Evolutionary conservation across 2,888 invertebrate species (phyloP).

Genomic region (Melitaea athalia): DNA sequence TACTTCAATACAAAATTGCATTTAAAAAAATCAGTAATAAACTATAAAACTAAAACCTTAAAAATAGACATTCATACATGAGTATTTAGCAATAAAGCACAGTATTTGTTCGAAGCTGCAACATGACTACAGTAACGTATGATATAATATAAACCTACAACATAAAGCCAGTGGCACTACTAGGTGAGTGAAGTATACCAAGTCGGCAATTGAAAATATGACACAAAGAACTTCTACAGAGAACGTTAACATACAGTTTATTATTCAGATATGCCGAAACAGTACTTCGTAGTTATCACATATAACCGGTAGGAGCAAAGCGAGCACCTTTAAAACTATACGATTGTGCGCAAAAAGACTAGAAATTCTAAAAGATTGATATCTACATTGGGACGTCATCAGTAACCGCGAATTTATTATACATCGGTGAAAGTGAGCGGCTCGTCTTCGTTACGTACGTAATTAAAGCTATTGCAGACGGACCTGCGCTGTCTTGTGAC

Average conservation of each 20-base stretch:
- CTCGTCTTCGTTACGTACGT: slow-evolving; percentile 44
- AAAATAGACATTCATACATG: slow-evolving; percentile 78
- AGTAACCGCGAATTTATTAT: slow-evolving; percentile 5
- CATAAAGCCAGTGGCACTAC: slow-evolving; percentile 77
- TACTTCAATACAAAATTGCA: slow-evolving; percentile 77
- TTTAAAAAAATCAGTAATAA: slow-evolving; percentile 57
- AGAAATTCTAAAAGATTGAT: slow-evolving; percentile 63
- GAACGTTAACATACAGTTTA: slow-evolving; percentile 54
- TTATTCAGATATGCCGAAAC: slow-evolving; percentile 58
- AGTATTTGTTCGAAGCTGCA: slow-evolving; percentile 79
- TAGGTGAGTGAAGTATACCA: slow-evolving; percentile 64
- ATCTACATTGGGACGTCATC: slow-evolving; percentile 8
- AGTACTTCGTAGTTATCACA: slow-evolving; percentile 68
- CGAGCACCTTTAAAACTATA: slow-evolving; percentile 70
- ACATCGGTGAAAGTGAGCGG: slow-evolving; percentile 9
- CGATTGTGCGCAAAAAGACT: slow-evolving; percentile 79
- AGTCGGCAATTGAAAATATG: slow-evolving; percentile 71
- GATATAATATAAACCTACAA: slow-evolving; percentile 59
- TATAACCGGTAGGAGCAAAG: slow-evolving; percentile 69
- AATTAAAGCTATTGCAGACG: slow-evolving; percentile 68
- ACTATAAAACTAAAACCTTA: slow-evolving; percentile 57
- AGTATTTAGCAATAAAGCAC: slow-evolving; percentile 82
- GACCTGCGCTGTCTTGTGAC: slow-evolving; percentile 47
- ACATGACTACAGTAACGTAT: slow-evolving; percentile 71
- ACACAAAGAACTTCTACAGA: slow-evolving; percentile 68